These are phyloP conservation scores for Streptopelia turtur DNA, from an alignment of 2,797 vertebrate genomes.

Conservation along the genomic window DNA sequence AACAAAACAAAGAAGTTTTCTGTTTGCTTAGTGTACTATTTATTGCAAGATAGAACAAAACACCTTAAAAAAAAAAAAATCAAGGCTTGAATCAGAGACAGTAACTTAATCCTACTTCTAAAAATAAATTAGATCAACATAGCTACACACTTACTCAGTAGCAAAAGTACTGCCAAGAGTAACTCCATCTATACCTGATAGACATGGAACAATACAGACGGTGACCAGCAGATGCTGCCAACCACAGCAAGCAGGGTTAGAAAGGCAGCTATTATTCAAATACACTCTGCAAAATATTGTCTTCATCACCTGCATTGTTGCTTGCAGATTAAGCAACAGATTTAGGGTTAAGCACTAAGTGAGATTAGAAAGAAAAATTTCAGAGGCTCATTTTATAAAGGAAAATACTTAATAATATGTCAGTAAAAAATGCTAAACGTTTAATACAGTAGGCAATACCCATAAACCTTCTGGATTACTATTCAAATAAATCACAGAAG, in stretches of 20 bases:
- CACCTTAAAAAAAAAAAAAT: not conserved
- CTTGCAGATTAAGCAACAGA: conserved; percentile 10
- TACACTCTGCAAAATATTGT: not conserved
- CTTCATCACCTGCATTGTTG: not conserved
- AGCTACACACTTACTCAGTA: conserved; percentile 26
- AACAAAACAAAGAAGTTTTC: not conserved
- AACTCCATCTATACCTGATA: conserved; percentile 33
- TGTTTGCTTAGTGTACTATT: not conserved
- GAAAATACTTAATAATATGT: not conserved
- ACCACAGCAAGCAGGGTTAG: not conserved
- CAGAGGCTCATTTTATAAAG: not conserved
- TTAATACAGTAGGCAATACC: not conserved
- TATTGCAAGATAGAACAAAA: not conserved
- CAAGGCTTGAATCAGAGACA: not conserved
- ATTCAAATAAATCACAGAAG: not conserved
- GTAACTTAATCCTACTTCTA: conserved; percentile 55
- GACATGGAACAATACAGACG: conserved; percentile 22
- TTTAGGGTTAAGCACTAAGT: not conserved
- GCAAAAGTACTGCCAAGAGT: conserved; percentile 43
- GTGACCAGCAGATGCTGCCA: not conserved
- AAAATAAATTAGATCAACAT: conserved; percentile 69
- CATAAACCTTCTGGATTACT: not conserved
- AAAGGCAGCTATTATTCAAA: not conserved
- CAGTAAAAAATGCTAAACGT: not conserved
- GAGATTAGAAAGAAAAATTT: conserved; percentile 6